phyloP scores from a whole-genome alignment of 2,797 vertebrate species.

The Scyliorhinus canicula region DNA sequence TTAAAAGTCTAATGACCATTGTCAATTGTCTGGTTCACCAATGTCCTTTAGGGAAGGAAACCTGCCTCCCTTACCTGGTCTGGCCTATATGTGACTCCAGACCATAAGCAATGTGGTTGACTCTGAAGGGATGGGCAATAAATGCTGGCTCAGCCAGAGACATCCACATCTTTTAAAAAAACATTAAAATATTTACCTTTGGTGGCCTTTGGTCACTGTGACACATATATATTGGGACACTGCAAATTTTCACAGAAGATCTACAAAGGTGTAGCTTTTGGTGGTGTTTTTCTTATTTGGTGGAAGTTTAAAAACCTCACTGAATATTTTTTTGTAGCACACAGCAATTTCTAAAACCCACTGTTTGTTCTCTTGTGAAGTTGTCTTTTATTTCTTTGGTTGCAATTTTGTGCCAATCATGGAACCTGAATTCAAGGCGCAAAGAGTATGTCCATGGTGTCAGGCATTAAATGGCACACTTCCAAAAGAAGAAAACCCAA shows the following conservation, averaged over 20 bases:
- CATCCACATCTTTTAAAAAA: no score
- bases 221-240: not conserved
- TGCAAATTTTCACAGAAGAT: not conserved
- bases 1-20: no score
- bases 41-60: no score
- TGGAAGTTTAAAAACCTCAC: not conserved
- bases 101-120: no score
- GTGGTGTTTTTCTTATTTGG: not conserved
- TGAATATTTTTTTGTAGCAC: not conserved
- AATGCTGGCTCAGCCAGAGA: no score
- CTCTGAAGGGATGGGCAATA: no score
- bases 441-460: not conserved
- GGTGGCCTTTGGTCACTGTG: no score
- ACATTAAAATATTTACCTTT: not conserved
- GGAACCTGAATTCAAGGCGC: not conserved
- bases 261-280: not conserved
- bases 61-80: no score
- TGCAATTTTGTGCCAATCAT: not conserved
- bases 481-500: not conserved
- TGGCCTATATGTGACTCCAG: no score
- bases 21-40: no score
- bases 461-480: not conserved
- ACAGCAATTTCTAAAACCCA: not conserved
- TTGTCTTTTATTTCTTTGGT: conserved; percentile 22
- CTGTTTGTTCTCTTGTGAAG: not conserved